Evolutionary conservation across 2,113 vertebrate genomes (phyloP), one percentile per base, ranked within the genome.

Genomic region (Oncorhynchus nerka): DNA sequence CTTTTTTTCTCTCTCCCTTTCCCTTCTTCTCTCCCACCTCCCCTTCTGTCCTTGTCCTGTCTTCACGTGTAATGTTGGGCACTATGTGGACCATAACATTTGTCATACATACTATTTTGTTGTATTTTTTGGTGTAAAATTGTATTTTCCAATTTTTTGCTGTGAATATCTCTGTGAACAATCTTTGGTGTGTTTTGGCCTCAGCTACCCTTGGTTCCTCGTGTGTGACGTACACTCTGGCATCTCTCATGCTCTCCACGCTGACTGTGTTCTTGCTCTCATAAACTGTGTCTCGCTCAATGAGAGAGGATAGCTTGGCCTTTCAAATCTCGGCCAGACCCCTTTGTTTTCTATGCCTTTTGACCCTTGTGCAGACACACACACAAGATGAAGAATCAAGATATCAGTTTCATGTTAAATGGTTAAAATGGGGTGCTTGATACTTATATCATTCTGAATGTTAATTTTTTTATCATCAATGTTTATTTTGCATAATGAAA

Each of bases 131-230:
- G 76, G 48, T 76, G 30, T 78, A 26, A 32, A 81, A 22, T 64
- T 51, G 61, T 49, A 32, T 32, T n/a, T 70, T 64, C 84, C 24
- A 34, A 77, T 57, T 80, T 81, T 67, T 78, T 76, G 65, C 61
- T 75, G 1, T 75, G 34, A 74, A 61, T 49, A 39, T 70, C 39
- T 12, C 86, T 82, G 89, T 89, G 16, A 12, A 13, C 22, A 30
- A 45, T 45, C 34, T 51, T 13, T 57, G 39, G 39, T 45, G 12
- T 34, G 16, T 67, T 20, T 45, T 68, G 16, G 86, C 92, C 85
- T 86, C 94, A 98, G 96, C 97, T 62, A 98, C 95, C 83, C 91
- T 97, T 75, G 97, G 97, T 86, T 94, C 95, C 90, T 94, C 90
- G 78, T 93, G 94, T 79, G 81, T 95, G 80, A 94, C 96, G 84